Percentiles rank a stretch among this genome's conserved stretches.
These are phyloP conservation scores for Lagria hirta DNA, from an alignment of 2,888 invertebrate genomes.

Conservation along the genomic window DNA sequence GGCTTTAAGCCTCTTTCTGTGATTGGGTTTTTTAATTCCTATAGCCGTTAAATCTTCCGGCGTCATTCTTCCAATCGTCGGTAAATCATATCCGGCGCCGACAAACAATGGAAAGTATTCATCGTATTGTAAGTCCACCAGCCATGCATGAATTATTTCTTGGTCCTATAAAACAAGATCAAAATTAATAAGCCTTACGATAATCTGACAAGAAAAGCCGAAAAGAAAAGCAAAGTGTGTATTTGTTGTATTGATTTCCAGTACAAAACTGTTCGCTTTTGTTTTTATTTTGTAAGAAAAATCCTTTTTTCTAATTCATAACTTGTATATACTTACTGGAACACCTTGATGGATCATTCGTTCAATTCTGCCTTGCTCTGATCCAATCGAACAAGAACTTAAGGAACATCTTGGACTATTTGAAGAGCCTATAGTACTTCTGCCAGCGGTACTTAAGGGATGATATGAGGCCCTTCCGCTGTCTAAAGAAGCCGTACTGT, in stretches of 20 bases:
- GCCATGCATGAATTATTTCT: slow-evolving; percentile 93
- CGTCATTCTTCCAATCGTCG: slow-evolving; percentile 98
- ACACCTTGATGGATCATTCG: slow-evolving; percentile 70
- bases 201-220: neutral
- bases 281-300: too few species aligned
- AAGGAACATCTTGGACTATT: slow-evolving; percentile 70
- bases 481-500: slow-evolving; percentile 87
- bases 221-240: neutral
- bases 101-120: slow-evolving; percentile 93
- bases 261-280: neutral
- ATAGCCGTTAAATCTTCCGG: slow-evolving; percentile 91
- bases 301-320: too few species aligned
- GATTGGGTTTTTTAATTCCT: slow-evolving; percentile 95
- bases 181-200: slow-evolving; percentile 6
- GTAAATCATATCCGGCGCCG: slow-evolving; percentile 95
- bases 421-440: slow-evolving; percentile 57
- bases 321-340: slow-evolving; percentile 57
- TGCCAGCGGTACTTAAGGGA: slow-evolving; percentile 57
- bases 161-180: slow-evolving; percentile 66
- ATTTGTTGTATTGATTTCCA: neutral
- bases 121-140: slow-evolving; percentile 90
- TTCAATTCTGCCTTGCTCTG: slow-evolving; percentile 71
- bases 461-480: slow-evolving; percentile 87
- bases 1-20: slow-evolving; percentile 92
- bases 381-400: slow-evolving; percentile 76